Evolutionary conservation across 2,888 invertebrate species (phyloP).

Genomic region (Marasmarcha lunaedactyla): DNA sequence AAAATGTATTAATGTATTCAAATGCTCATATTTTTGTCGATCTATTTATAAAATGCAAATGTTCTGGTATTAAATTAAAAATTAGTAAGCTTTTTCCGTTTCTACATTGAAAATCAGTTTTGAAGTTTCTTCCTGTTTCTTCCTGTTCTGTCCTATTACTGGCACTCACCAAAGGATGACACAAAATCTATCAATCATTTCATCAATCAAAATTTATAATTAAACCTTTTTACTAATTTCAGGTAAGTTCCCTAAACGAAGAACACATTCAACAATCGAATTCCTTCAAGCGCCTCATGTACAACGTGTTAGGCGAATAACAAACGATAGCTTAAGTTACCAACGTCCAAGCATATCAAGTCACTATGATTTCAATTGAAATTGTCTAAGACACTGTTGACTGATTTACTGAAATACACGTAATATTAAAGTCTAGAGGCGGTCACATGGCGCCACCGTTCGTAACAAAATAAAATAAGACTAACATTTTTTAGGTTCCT

Average conservation of each 20-base stretch:
- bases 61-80: too few relatives aligned
- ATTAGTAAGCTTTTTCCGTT: too few relatives aligned
- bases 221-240: conserved; percentile 22
- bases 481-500: conserved; percentile 55
- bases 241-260: conserved; percentile 78
- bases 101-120: too few relatives aligned
- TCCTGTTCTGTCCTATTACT: too few relatives aligned
- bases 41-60: too few relatives aligned
- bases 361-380: not conserved
- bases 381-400: conserved; percentile 20
- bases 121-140: too few relatives aligned
- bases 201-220: too few relatives aligned
- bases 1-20: too few relatives aligned
- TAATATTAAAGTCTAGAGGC: conserved; percentile 13
- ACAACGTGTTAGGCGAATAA: conserved; percentile 83
- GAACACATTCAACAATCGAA: conserved; percentile 92
- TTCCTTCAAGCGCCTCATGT: conserved; percentile 93
- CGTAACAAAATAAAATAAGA: conserved; percentile 43
- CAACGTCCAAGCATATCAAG: not conserved
- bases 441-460: conserved; percentile 31
- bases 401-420: conserved; percentile 15
- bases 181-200: too few relatives aligned
- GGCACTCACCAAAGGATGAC: too few relatives aligned
- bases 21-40: too few relatives aligned
- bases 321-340: not conserved